phyloP scores from a whole-genome alignment of 1,140 invertebrate species.

The Drosophila mojavensis region DNA sequence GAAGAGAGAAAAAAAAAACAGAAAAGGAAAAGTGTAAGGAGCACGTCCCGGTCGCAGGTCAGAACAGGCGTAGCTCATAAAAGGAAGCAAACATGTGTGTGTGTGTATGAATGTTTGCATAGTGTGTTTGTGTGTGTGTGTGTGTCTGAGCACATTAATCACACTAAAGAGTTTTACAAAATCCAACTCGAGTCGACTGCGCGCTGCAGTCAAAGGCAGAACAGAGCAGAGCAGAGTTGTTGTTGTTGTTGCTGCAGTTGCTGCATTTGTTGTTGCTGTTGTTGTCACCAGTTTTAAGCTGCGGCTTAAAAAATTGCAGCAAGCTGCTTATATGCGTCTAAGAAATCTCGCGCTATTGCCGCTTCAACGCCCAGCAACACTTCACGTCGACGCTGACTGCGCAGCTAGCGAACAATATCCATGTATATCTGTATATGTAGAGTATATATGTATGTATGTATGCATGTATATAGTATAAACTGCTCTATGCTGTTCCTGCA shows the following conservation, averaged over 20 bases:
- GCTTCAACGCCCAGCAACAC: slow-evolving; percentile 56
- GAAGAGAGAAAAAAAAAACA: slow-evolving; percentile 12
- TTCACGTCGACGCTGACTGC: slow-evolving; percentile 39
- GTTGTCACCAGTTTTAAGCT: slow-evolving; percentile 78
- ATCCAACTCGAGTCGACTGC: slow-evolving; percentile 62
- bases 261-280: slow-evolving; percentile 37
- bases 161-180: slow-evolving; percentile 81
- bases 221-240: slow-evolving; percentile 6
- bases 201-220: slow-evolving; percentile 28
- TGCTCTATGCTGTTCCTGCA: slow-evolving; percentile 66
- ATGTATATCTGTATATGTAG: slow-evolving; percentile 8
- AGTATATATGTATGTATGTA: slow-evolving; percentile 10
- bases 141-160: slow-evolving; percentile 73
- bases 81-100: slow-evolving; percentile 56
- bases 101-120: slow-evolving; percentile 34
- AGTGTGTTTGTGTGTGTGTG: slow-evolving; percentile 35
- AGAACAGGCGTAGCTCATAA: slow-evolving; percentile 66
- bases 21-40: slow-evolving; percentile 81
- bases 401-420: slow-evolving; percentile 26
- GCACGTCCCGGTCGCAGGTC: slow-evolving; percentile 75
- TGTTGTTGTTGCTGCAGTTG: slow-evolving; percentile 51
- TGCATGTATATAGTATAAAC: slow-evolving; percentile 16
- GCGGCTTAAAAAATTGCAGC: slow-evolving; percentile 65
- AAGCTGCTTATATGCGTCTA: slow-evolving; percentile 61
- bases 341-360: slow-evolving; percentile 53